phyloP scores from a whole-genome alignment of 2,113 vertebrate species.

The Gorilla gorilla region DNA sequence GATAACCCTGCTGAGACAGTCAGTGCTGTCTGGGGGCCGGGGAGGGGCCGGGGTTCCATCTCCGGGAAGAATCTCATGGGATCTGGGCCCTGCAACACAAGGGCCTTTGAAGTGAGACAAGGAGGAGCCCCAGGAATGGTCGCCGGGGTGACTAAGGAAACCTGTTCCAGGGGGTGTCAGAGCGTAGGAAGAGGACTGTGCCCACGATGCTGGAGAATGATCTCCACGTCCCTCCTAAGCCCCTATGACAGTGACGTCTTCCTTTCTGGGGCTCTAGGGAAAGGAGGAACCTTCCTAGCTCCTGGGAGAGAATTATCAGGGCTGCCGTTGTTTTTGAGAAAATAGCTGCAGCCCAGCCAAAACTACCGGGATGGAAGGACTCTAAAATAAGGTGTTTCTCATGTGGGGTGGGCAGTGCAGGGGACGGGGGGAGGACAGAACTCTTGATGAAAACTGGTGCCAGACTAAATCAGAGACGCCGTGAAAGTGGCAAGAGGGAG shows the following conservation, averaged over 20 bases:
- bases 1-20: not conserved
- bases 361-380: not conserved
- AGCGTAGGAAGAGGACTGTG: not conserved
- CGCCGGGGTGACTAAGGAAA: too few relatives aligned
- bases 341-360: not conserved
- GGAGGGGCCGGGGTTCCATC: not conserved
- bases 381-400: not conserved
- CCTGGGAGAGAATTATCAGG: not conserved
- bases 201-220: accelerated
- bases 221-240: accelerated
- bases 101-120: accelerated
- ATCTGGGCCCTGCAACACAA: accelerated
- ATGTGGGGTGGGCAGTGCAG: accelerated
- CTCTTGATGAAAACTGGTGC: not conserved
- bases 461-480: not conserved
- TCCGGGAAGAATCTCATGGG: not conserved
- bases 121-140: accelerated
- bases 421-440: not conserved
- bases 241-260: not conserved
- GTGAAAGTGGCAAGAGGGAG: too few relatives aligned
- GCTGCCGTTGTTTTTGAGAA: not conserved
- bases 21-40: not conserved
- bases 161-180: accelerated
- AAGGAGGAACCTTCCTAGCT: not conserved
- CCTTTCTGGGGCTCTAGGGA: not conserved